phyloP scores from a whole-genome alignment of 1,140 invertebrate species.

The Mactra quadrangularis region DNA sequence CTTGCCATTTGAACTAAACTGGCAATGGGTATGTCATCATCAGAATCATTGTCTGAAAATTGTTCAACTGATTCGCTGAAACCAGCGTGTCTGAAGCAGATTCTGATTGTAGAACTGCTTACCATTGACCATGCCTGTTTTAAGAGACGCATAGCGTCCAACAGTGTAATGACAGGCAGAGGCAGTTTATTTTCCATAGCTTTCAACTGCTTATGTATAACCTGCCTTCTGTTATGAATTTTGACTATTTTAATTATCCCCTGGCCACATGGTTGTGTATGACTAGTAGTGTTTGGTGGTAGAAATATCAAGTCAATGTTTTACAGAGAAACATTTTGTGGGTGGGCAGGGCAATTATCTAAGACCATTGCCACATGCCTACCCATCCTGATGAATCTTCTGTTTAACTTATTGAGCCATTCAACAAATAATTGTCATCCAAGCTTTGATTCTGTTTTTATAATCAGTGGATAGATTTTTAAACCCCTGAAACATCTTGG shows the following conservation, averaged over 20 bases:
- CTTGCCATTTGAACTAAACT: not conserved
- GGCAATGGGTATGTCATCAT: constrained; percentile 1
- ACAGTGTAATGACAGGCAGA: not conserved
- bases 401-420: constrained; percentile 48
- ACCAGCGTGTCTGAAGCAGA: constrained; percentile 13
- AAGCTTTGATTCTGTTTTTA: constrained; percentile 59
- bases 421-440: constrained; percentile 64
- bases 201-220: constrained; percentile 1
- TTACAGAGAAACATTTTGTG: constrained; percentile 63
- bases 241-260: constrained; percentile 60
- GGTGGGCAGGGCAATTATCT: constrained; percentile 62
- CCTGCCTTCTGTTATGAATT: constrained; percentile 12
- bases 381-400: constrained; percentile 51
- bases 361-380: constrained; percentile 62
- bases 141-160: constrained; percentile 37
- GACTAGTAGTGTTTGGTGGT: constrained; percentile 59
- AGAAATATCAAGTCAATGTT: constrained; percentile 70
- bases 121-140: constrained; percentile 25
- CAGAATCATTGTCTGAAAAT: not conserved
- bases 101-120: not conserved
- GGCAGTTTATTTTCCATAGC: not conserved
- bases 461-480: constrained; percentile 37
- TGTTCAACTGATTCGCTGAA: not conserved
- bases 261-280: constrained; percentile 60
- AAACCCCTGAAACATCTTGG: constrained; percentile 57